Evolutionary conservation across 2,797 vertebrate genomes (phyloP).

Genomic region (Coccyzus lansbergi): DNA sequence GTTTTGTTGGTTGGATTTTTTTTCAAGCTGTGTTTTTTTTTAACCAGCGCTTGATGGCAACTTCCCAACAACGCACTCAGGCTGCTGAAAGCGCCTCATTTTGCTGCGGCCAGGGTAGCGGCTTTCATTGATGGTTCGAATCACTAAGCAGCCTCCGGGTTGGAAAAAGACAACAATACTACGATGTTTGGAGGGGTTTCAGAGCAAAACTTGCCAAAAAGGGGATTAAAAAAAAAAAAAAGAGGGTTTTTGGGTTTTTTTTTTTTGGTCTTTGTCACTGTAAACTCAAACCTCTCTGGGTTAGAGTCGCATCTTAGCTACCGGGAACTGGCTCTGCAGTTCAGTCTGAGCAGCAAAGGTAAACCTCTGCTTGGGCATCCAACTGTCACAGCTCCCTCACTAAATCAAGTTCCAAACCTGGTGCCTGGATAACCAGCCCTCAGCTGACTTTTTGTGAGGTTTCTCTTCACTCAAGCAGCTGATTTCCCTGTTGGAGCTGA

Average conservation of each 20-base stretch:
- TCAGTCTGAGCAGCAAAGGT: neutral
- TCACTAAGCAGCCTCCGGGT: conserved; percentile 20
- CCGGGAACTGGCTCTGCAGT: neutral
- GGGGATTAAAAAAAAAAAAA: neutral
- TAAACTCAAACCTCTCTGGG: neutral
- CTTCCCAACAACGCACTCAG: conserved; percentile 6
- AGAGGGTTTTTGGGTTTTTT: neutral
- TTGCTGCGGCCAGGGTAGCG: conserved; percentile 30
- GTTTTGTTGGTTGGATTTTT: neutral
- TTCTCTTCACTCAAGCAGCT: neutral
- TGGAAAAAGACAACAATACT: conserved; percentile 35
- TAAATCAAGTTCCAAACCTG: neutral
- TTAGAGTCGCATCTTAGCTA: neutral
- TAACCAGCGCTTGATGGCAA: neutral
- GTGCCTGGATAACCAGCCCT: neutral
- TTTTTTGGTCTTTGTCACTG: neutral
- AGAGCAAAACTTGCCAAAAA: conserved; percentile 15
- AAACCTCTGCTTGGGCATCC: neutral
- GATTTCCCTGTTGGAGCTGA: neutral
- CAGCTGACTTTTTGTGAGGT: neutral
- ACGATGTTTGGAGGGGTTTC: neutral
- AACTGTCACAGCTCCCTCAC: neutral
- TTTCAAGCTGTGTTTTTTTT: neutral
- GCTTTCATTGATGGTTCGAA: conserved; percentile 18
- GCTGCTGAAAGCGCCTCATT: conserved; percentile 41